Conservation (phyloP, 92 coral and sea anemone species). For the Epizoanthus rinbou region DNA sequence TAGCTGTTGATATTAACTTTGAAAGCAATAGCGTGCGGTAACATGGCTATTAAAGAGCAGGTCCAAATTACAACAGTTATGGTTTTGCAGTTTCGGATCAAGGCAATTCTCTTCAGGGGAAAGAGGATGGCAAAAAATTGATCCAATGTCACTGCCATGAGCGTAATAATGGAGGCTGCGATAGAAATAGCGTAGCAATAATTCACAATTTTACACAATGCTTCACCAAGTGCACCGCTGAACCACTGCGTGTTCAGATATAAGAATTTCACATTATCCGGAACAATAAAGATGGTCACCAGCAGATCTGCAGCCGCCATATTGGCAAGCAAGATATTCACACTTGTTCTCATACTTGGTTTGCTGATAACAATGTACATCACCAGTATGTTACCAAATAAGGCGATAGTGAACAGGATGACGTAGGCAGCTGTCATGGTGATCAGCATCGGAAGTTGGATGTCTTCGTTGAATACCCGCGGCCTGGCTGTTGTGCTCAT, state of each 20-base stretch:
- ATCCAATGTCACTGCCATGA: slow-evolving; percentile 59
- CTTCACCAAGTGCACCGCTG: slow-evolving; percentile 52
- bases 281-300: slow-evolving; percentile 49
- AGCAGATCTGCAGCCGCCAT: slow-evolving; percentile 70
- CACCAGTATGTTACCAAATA: slow-evolving; percentile 70
- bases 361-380: slow-evolving; percentile 63
- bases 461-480: not conserved
- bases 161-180: slow-evolving; percentile 66
- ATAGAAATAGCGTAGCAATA: slow-evolving; percentile 55
- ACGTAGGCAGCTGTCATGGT: slow-evolving; percentile 52
- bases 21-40: slow-evolving; percentile 51
- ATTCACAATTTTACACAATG: slow-evolving; percentile 53
- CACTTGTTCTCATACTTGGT: slow-evolving; percentile 41
- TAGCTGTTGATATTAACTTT: slow-evolving; percentile 13
- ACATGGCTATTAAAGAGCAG: slow-evolving; percentile 34
- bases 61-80: slow-evolving; percentile 63
- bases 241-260: slow-evolving; percentile 50
- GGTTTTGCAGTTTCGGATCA: slow-evolving; percentile 53
- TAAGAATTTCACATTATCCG: slow-evolving; percentile 43
- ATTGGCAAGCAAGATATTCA: slow-evolving; percentile 65
- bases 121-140: slow-evolving; percentile 65
- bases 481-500: not conserved
- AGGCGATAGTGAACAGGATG: slow-evolving; percentile 53
- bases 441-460: slow-evolving; percentile 44
- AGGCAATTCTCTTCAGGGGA: slow-evolving; percentile 49